A percentile compares a stretch with the other conserved stretches of the same genome.
Conservation (phyloP, 2,888 invertebrate genomes). For the Ochropleura leucogaster region DNA sequence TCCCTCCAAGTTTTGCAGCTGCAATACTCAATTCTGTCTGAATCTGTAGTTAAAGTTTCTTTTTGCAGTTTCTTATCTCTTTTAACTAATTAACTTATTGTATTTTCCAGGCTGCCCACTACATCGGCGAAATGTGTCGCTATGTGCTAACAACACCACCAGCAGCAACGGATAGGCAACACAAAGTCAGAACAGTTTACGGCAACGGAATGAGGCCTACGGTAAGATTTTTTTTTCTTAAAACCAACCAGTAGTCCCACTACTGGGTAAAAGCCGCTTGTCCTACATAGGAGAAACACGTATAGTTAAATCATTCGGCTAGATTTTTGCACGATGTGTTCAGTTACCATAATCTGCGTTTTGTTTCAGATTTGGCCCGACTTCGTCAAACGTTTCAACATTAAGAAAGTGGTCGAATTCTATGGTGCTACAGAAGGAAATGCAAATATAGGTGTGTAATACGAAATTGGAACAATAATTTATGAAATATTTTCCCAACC, state of each 20-base stretch:
- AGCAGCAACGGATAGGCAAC: conserved; percentile 93
- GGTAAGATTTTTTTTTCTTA: conserved; percentile 71
- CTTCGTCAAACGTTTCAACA: conserved; percentile 96
- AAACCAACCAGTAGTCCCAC: background rate
- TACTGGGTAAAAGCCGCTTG: background rate
- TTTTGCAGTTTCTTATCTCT: background rate
- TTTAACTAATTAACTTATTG: background rate
- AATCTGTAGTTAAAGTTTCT: background rate
- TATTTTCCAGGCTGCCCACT: conserved; percentile 93
- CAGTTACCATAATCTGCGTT: background rate
- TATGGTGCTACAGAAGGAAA: conserved; percentile 99
- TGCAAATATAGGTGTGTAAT: conserved; percentile 95
- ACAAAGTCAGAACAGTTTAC: conserved; percentile 95
- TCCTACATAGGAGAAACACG: background rate
- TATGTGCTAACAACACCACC: conserved; percentile 94
- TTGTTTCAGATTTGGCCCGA: conserved; percentile 95
- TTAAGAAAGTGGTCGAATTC: conserved; percentile 96
- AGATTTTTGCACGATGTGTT: background rate
- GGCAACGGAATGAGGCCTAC: conserved; percentile 98
- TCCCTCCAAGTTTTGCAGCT: background rate
- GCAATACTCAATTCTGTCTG: background rate
- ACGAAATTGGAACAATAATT: background rate
- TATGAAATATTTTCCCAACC: background rate
- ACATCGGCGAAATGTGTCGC: conserved; percentile 97
- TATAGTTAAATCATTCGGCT: background rate